phyloP scores from a whole-genome alignment of 1,140 invertebrate genomes.

The Elysia chlorotica region DNA sequence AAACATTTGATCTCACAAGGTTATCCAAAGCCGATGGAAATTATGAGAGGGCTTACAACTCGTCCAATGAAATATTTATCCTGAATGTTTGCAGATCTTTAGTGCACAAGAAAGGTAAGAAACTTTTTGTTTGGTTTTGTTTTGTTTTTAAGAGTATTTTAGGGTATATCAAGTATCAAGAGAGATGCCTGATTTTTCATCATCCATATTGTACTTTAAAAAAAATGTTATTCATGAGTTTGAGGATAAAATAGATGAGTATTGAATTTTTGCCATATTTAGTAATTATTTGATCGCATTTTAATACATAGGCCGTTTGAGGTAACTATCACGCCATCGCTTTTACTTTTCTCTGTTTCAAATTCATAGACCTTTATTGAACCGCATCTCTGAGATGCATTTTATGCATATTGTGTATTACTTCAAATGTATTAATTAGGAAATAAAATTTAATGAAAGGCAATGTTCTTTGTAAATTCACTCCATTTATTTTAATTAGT shows the following conservation, averaged over 20 bases:
- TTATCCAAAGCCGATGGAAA: slow-evolving; percentile 42
- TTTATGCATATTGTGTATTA: no score
- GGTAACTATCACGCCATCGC: no score
- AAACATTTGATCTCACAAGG: slow-evolving; percentile 43
- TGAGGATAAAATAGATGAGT: neutral
- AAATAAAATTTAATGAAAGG: no score
- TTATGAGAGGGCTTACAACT: slow-evolving; percentile 33
- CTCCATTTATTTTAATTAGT: no score
- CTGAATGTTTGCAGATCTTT: slow-evolving; percentile 48
- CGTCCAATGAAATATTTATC: slow-evolving; percentile 32
- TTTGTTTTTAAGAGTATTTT: neutral
- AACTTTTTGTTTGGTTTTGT: no score
- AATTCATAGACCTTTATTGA: no score
- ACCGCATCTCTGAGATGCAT: no score
- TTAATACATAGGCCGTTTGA: neutral
- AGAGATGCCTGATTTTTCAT: neutral
- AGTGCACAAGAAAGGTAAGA: slow-evolving; percentile 48
- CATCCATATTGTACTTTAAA: neutral
- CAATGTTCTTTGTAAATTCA: no score
- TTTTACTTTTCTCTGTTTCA: no score
- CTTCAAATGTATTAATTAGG: no score
- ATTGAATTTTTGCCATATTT: neutral
- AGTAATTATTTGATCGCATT: neutral
- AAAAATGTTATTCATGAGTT: neutral
- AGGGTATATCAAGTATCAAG: neutral